phyloP scores from a whole-genome alignment of 2,888 invertebrate species.

The Ectemnius cavifrons region DNA sequence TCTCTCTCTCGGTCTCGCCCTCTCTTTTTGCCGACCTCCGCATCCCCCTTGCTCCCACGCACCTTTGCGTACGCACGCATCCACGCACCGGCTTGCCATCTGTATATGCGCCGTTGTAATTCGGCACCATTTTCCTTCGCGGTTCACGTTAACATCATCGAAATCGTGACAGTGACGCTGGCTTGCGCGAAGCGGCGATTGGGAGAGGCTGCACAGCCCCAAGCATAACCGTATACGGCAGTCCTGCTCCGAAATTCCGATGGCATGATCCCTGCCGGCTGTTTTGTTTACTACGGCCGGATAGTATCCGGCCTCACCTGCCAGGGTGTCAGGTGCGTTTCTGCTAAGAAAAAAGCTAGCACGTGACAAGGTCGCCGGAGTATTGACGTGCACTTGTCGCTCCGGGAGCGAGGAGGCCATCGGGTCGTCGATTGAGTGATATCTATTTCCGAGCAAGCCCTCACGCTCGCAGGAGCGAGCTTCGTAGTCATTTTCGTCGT shows the following conservation, averaged over 20 bases:
- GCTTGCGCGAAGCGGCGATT: too few relatives aligned
- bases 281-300: neutral
- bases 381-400: conserved; percentile 12
- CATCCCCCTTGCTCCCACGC: neutral
- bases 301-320: neutral
- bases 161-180: too few relatives aligned
- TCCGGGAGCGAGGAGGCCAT: conserved; percentile 12
- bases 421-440: conserved; percentile 36
- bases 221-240: too few relatives aligned
- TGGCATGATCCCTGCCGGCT: too few relatives aligned
- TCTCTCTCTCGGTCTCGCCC: neutral
- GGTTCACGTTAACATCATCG: too few relatives aligned
- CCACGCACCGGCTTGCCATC: conserved; percentile 13
- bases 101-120: neutral
- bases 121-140: conserved; percentile 1
- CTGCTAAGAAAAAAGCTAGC: neutral
- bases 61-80: conserved; percentile 26
- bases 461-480: conserved; percentile 23
- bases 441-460: conserved; percentile 44
- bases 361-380: conserved; percentile 9
- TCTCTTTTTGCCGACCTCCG: neutral
- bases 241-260: too few relatives aligned
- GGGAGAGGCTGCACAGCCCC: too few relatives aligned
- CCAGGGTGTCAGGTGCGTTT: neutral
- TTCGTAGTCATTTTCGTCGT: too few relatives aligned